phyloP scores from a whole-genome alignment of 1,140 invertebrate species.

The Megalonaias nervosa region DNA sequence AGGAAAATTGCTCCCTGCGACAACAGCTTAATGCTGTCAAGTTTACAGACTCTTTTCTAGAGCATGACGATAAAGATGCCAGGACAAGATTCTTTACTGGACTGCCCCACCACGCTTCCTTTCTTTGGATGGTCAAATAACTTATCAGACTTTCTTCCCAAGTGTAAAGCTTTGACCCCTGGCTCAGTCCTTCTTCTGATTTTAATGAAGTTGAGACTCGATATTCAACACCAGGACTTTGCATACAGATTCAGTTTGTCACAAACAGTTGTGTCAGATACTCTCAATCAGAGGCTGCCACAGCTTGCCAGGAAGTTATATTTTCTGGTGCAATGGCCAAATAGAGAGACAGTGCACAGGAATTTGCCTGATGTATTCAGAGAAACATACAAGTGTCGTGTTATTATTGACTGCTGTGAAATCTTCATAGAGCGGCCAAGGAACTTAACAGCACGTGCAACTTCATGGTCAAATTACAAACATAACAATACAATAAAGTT shows the following conservation, averaged over 20 bases:
- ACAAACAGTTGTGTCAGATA: conserved; percentile 5
- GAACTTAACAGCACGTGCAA: conserved; percentile 7
- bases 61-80: not conserved
- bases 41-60: conserved; percentile 8
- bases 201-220: conserved; percentile 16
- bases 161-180: not conserved
- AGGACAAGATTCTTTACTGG: no score
- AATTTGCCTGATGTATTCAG: no score
- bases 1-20: conserved; percentile 13
- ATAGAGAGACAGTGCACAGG: not conserved
- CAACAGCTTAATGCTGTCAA: not conserved
- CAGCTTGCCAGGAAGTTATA: not conserved
- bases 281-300: not conserved
- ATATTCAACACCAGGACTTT: not conserved
- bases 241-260: conserved; percentile 3
- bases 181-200: conserved; percentile 14
- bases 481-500: conserved; percentile 34
- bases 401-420: no score
- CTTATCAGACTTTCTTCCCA: not conserved
- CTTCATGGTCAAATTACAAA: conserved; percentile 35
- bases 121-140: not conserved
- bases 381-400: no score
- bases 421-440: not conserved
- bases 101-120: no score
- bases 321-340: conserved; percentile 15